phyloP scores from a whole-genome alignment of 2,888 invertebrate species.

The Polyploca ridens region DNA sequence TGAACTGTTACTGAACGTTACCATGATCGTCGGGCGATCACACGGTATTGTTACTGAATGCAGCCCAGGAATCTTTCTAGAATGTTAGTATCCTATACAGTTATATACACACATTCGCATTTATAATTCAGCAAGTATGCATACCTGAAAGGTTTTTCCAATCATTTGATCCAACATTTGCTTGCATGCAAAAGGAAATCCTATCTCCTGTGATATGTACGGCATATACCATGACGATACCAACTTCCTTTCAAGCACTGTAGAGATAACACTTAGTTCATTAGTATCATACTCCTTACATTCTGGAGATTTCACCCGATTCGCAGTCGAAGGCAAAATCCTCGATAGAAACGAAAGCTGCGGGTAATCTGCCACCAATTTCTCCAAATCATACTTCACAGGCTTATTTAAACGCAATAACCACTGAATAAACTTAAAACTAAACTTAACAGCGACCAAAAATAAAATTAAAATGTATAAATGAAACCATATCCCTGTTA shows the following conservation, averaged over 20 bases:
- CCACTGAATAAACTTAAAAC: constrained; percentile 82
- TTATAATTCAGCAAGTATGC: constrained; percentile 15
- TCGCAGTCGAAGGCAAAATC: constrained; percentile 50
- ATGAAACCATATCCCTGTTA: constrained; percentile 74
- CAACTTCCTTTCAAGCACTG: constrained; percentile 72
- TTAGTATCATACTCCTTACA: constrained; percentile 74
- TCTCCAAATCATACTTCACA: constrained; percentile 70
- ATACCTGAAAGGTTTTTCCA: constrained; percentile 74
- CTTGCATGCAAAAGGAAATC: constrained; percentile 80
- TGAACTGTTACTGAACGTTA: too few species aligned
- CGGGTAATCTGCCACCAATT: constrained; percentile 55
- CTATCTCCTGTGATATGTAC: constrained; percentile 77
- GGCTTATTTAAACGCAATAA: constrained; percentile 81
- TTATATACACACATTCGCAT: too few species aligned
- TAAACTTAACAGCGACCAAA: constrained; percentile 71
- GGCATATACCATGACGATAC: constrained; percentile 80
- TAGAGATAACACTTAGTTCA: constrained; percentile 75
- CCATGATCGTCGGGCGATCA: too few species aligned
- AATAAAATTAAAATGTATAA: constrained; percentile 69
- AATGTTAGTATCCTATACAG: too few species aligned
- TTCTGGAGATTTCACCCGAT: constrained; percentile 33
- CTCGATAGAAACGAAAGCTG: constrained; percentile 47
- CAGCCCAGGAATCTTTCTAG: too few species aligned
- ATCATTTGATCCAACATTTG: constrained; percentile 81
- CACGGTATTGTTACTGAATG: too few species aligned